phyloP scores from a whole-genome alignment of 2,888 invertebrate species.

The Tetranychus piercei region DNA sequence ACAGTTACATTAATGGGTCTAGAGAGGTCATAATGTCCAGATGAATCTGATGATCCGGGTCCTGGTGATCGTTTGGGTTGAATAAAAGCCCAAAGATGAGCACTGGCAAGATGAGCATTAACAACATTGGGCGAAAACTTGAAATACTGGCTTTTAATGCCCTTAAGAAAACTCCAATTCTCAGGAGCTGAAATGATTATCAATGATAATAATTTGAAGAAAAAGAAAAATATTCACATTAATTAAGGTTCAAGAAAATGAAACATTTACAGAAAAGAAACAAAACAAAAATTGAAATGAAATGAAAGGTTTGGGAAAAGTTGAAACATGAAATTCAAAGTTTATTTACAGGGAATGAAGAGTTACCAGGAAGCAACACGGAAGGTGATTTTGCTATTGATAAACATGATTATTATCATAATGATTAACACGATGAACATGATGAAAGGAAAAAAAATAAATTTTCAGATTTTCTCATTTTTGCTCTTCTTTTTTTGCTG shows the following conservation, averaged over 20 bases:
- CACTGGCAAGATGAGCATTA: slow-evolving; percentile 46
- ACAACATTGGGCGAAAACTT: slow-evolving; percentile 50
- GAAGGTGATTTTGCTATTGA: slow-evolving; percentile 15
- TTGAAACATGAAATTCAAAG: not conserved
- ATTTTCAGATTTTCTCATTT: not conserved
- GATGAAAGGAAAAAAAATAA: not conserved
- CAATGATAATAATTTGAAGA: not conserved
- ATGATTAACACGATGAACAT: not conserved
- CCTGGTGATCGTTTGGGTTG: slow-evolving; percentile 29
- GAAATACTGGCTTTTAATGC: slow-evolving; percentile 50
- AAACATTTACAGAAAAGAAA: not conserved
- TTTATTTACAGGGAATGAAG: not conserved
- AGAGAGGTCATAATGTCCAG: not conserved
- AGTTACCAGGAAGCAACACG: slow-evolving; percentile 8
- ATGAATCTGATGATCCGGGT: not conserved
- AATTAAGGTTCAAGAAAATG: not conserved
- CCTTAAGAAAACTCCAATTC: slow-evolving; percentile 48
- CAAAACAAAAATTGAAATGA: not conserved
- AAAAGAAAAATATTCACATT: not conserved
- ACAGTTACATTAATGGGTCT: slow-evolving; percentile 16
- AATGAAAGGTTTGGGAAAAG: slow-evolving; percentile 10
- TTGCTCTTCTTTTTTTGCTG: not conserved
- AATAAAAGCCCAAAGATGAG: slow-evolving; percentile 50
- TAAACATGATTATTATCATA: slow-evolving; percentile 3
- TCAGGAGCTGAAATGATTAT: slow-evolving; percentile 38